These are phyloP conservation scores for Labeo calbasu DNA, from an alignment of 2,797 vertebrate species.

Conservation along the genomic window DNA sequence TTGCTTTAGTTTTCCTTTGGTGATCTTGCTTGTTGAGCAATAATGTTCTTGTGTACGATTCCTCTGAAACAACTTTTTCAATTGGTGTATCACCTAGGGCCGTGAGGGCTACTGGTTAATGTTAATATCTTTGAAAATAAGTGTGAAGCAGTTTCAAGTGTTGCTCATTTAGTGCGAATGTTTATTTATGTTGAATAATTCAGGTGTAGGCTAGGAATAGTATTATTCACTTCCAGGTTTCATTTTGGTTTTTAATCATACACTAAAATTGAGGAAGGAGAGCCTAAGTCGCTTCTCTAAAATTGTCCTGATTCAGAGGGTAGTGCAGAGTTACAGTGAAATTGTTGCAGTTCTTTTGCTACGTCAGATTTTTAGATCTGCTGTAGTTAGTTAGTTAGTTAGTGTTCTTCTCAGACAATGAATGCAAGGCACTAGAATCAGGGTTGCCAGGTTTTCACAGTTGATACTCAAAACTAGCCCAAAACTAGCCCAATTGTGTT, in stretches of 20 bases:
- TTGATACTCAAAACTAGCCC: too few species aligned
- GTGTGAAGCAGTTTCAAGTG: background rate
- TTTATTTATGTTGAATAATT: background rate
- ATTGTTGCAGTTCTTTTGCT: background rate
- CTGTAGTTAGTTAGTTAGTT: background rate
- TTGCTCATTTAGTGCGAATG: background rate
- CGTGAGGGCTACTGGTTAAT: background rate
- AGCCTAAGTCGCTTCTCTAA: background rate
- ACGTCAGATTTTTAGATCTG: background rate
- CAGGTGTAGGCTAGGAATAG: background rate
- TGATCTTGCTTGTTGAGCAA: slow-evolving; percentile 14
- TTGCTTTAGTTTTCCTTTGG: slow-evolving; percentile 7
- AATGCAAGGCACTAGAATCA: background rate
- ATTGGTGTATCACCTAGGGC: background rate
- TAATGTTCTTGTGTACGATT: background rate
- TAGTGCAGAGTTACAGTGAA: background rate
- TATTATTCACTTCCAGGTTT: background rate
- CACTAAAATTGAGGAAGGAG: slow-evolving; percentile 10
- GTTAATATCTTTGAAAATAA: background rate
- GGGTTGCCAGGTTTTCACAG: too few species aligned
- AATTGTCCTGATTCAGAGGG: background rate
- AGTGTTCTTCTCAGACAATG: background rate
- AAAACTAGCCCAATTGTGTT: too few species aligned
- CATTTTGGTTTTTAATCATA: background rate
- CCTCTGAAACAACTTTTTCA: background rate